Evolutionary conservation across 2,113 vertebrate genomes (phyloP).

Genomic region (Acanthochromis polyacanthus): DNA sequence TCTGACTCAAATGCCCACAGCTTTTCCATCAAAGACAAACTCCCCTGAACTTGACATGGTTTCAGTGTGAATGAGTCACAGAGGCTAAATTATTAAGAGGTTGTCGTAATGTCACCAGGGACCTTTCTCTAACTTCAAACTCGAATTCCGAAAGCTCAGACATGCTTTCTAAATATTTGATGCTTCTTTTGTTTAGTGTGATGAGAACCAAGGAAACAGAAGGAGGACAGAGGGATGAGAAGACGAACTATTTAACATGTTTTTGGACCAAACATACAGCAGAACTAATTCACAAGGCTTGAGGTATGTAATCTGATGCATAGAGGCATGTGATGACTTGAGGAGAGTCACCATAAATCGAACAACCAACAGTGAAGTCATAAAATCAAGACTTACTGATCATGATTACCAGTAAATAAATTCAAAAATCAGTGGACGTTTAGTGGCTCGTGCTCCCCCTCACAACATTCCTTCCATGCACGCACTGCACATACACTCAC

Average conservation of each 20-base stretch:
- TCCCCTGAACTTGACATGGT: neutral
- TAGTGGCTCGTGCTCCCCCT: too few species aligned
- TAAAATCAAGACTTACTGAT: too few species aligned
- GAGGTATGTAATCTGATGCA: neutral
- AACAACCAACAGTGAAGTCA: too few species aligned
- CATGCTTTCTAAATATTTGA: conserved; percentile 34
- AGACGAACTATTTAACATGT: neutral
- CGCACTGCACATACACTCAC: neutral
- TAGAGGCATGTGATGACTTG: neutral
- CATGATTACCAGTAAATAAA: too few species aligned
- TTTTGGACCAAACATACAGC: neutral
- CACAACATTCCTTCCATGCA: neutral
- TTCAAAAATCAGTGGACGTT: too few species aligned
- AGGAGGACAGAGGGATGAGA: too few species aligned
- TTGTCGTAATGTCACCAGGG: neutral
- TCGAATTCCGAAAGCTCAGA: conserved; percentile 11
- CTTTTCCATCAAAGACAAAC: neutral
- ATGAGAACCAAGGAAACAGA: neutral
- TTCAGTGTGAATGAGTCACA: conserved; percentile 32
- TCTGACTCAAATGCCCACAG: neutral
- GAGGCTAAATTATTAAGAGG: conserved; percentile 47
- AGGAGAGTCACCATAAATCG: too few species aligned
- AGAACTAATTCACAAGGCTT: neutral
- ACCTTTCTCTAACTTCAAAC: conserved; percentile 18
- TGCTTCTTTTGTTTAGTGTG: conserved; percentile 15